Evolutionary conservation across 2,113 vertebrate species (phyloP), one percentile per base, ranked within the genome.

Genomic region (Antigone vipio): DNA sequence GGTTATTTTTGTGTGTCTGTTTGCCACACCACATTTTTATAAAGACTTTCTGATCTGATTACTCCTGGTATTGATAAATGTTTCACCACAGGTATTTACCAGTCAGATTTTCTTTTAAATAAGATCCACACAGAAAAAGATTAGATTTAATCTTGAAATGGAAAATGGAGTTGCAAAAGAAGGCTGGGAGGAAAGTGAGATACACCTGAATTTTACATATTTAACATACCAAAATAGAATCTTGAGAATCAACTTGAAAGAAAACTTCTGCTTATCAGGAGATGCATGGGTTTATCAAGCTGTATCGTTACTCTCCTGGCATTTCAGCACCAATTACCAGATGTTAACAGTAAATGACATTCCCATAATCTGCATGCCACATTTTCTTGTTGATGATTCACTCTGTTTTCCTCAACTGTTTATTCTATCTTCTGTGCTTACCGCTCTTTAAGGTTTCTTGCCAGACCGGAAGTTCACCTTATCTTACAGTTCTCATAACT

Each of bases 21-120:
- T 53, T 81, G 20, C 40, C 79, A 83, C 8, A 85, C 3, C 15
- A 45, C 24, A 75, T 88, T 77, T 90, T 88, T 71, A 74, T 27
- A 47, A 52, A 71, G 32, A 45, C 12, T 50, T 90, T 34, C 52
- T 85, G 49, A 83, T 67, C 15, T 55, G 26, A 83, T 69, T 87
- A 67, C 52, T 74, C 78, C 72, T 79, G 52, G 14, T 77, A 81
- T 20, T 77, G 45, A 86, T 49, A 75, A 59, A 72, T 74, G 17
- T 59, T 90, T 92, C 32, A 21, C 30, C 19, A 32, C 6, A 60
- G 5, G 17, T 32, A 67, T 75, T 85, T 73, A 45, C 20, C 50
- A 68, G 53, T 66, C 30, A 88, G 30, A 73, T 73, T 67, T 95
- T 76, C 72, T 83, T 92, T 93, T 78, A 89, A 92, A 63, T 86